These are phyloP conservation scores for Actinernus sp. DNA, from an alignment of 92 coral and sea anemone species.

Conservation along the genomic window DNA sequence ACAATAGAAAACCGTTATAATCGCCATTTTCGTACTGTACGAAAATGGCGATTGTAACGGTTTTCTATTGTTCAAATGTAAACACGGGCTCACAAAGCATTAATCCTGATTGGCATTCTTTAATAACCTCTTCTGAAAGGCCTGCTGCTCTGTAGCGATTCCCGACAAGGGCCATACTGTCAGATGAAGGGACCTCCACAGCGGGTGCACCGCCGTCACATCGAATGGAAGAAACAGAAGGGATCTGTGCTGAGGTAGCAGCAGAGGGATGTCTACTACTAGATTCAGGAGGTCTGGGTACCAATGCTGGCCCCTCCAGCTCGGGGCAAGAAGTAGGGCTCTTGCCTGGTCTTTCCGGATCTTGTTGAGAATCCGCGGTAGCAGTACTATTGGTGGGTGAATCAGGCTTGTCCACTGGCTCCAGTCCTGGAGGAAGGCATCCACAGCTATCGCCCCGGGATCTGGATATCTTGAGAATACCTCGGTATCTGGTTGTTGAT, in stretches of 20 bases:
- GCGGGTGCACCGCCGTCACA: conserved; percentile 49
- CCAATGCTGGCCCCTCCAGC: conserved; percentile 67
- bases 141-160: conserved; percentile 20
- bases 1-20: too few relatives aligned
- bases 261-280: conserved; percentile 34
- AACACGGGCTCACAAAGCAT: too few relatives aligned
- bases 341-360: conserved; percentile 37
- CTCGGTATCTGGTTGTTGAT: conserved; percentile 38
- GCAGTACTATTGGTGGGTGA: conserved; percentile 52
- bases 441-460: conserved; percentile 45
- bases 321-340: conserved; percentile 51
- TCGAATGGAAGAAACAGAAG: conserved; percentile 53
- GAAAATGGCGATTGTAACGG: too few relatives aligned
- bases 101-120: too few relatives aligned
- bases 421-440: conserved; percentile 60
- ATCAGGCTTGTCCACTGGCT: conserved; percentile 39
- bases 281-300: conserved; percentile 48
- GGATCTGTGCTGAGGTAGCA: conserved; percentile 32
- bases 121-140: conserved; percentile 45
- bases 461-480: conserved; percentile 58
- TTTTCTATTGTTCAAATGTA: too few relatives aligned
- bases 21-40: too few relatives aligned
- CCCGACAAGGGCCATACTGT: conserved; percentile 56
- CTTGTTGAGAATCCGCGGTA: conserved; percentile 45
- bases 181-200: conserved; percentile 49